Conservation (phyloP, 2,888 invertebrate genomes). For the Lasioglossum pauxillum region DNA sequence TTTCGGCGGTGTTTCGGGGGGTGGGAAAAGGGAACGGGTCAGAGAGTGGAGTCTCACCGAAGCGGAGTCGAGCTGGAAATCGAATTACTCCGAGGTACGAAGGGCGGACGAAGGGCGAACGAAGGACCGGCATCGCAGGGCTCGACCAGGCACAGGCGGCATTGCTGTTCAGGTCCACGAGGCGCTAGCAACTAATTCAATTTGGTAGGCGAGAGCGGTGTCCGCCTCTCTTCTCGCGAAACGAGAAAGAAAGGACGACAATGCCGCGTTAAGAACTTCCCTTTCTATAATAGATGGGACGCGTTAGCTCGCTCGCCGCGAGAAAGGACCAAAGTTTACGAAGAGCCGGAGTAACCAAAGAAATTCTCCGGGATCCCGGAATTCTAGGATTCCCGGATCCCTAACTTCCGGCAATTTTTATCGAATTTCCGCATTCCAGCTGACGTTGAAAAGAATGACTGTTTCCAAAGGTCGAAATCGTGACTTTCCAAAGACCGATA, state of each 20-base stretch:
- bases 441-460: not conserved
- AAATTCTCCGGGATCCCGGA: not conserved
- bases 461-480: not conserved
- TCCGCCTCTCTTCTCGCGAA: constrained; percentile 14
- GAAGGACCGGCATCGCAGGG: constrained; percentile 13
- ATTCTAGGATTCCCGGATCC: not conserved
- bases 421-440: not conserved
- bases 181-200: constrained; percentile 55
- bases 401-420: not conserved
- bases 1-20: not conserved
- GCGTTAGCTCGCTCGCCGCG: constrained; percentile 47
- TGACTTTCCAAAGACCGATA: not conserved
- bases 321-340: constrained; percentile 24
- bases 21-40: not conserved
- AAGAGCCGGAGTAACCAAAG: constrained; percentile 24
- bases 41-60: not conserved
- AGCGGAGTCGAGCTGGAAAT: constrained; percentile 35
- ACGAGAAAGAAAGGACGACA: constrained; percentile 57
- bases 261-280: constrained; percentile 60
- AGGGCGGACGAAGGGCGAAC: not conserved
- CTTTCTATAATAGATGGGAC: constrained; percentile 31
- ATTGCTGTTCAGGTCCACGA: constrained; percentile 20
- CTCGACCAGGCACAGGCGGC: constrained; percentile 26
- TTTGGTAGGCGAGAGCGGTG: constrained; percentile 46
- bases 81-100: constrained; percentile 53